A percentile compares a stretch with the other conserved stretches of the same genome.
phyloP scores from a whole-genome alignment of 2,888 invertebrate genomes.

The Hypomecis atomaria region DNA sequence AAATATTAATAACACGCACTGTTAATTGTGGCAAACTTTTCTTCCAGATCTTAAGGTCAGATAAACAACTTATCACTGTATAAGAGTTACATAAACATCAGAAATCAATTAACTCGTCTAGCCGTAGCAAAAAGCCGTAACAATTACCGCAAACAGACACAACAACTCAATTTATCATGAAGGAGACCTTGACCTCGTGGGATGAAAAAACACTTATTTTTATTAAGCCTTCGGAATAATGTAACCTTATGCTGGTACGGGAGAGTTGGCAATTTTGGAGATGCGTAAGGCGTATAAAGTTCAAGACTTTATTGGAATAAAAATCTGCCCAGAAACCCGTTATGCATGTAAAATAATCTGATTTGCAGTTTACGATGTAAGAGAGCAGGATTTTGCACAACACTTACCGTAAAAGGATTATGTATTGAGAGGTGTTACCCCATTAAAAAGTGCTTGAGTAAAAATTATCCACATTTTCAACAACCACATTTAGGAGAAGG shows the following conservation, averaged over 20 bases:
- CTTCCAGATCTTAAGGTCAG: neutral
- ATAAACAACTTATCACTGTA: conserved; percentile 6
- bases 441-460: neutral
- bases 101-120: conserved; percentile 31
- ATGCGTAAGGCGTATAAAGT: conserved; percentile 21
- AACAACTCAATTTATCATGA: conserved; percentile 34
- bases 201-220: conserved; percentile 8
- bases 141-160: conserved; percentile 35
- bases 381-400: conserved; percentile 15
- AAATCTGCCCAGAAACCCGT: conserved; percentile 24
- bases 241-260: conserved; percentile 8
- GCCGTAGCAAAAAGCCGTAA: conserved; percentile 32
- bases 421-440: neutral
- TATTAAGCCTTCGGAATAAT: conserved; percentile 13
- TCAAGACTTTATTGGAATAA: conserved; percentile 23
- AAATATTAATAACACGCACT: neutral
- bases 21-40: neutral
- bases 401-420: conserved; percentile 14
- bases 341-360: conserved; percentile 34
- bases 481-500: conserved; percentile 20
- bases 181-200: conserved; percentile 36
- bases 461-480: conserved; percentile 18
- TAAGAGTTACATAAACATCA: conserved; percentile 25
- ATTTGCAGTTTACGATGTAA: conserved; percentile 20
- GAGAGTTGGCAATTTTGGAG: neutral